phyloP scores from a whole-genome alignment of 2,113 vertebrate genomes.

The Chunga burmeisteri region DNA sequence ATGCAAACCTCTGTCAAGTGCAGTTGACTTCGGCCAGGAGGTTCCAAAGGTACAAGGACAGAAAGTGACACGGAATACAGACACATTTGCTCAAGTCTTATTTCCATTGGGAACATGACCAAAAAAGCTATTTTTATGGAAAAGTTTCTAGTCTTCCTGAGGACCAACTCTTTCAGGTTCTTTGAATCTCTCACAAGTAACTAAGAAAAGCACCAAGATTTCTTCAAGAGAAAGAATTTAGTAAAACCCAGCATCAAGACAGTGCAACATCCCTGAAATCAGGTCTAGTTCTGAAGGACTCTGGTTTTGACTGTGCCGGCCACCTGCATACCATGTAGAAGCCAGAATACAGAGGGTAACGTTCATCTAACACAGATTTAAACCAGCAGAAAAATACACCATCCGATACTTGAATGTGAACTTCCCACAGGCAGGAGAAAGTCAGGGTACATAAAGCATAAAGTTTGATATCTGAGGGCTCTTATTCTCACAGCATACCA shows the following conservation, averaged over 20 bases:
- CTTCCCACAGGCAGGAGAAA: not conserved
- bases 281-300: not conserved
- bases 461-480: conserved; percentile 5
- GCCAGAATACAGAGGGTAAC: not conserved
- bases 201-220: not conserved
- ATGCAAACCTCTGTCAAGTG: accelerated
- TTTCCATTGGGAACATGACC: not conserved
- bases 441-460: not conserved
- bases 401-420: not conserved
- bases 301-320: not conserved
- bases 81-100: not conserved
- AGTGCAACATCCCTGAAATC: not conserved
- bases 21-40: not conserved
- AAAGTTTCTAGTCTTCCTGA: not conserved
- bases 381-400: not conserved
- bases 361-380: not conserved
- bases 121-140: not conserved
- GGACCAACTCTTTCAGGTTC: not conserved
- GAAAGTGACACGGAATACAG: not conserved
- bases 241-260: not conserved
- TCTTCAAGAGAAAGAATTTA: not conserved
- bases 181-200: not conserved
- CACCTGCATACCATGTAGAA: not conserved
- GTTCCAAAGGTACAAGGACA: not conserved
- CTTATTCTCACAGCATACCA: conserved; percentile 26